These are phyloP conservation scores for Scaptomyza reducta DNA, from an alignment of 2,888 invertebrate genomes.

Conservation along the genomic window DNA sequence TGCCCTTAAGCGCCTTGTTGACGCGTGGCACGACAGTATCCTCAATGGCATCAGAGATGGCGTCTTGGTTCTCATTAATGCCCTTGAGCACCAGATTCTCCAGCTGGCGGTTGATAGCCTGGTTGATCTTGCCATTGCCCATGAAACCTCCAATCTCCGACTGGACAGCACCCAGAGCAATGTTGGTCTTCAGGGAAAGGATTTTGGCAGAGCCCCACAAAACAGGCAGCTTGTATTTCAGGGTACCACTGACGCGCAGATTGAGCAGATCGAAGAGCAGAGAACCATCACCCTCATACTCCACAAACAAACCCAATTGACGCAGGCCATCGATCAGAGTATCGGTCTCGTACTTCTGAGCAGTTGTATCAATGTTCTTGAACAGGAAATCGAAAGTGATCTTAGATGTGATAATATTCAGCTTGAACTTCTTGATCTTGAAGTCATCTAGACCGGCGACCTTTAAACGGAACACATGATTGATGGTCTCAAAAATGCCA, in stretches of 20 bases:
- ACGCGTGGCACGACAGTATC: constrained; percentile 69
- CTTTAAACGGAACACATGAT: constrained; percentile 69
- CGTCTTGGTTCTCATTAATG: constrained; percentile 71
- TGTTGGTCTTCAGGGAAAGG: constrained; percentile 68
- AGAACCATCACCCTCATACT: constrained; percentile 77
- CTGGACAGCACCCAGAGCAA: constrained; percentile 64
- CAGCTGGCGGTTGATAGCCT: constrained; percentile 69
- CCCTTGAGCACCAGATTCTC: constrained; percentile 65
- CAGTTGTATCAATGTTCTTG: constrained; percentile 70
- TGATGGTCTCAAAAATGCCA: constrained; percentile 72
- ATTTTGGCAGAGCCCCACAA: constrained; percentile 81
- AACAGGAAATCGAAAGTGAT: constrained; percentile 77
- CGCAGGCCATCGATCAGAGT: constrained; percentile 73
- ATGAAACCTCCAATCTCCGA: constrained; percentile 77
- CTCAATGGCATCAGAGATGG: constrained; percentile 75
- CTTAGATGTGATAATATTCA: constrained; percentile 73
- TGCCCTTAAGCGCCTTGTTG: constrained; percentile 77
- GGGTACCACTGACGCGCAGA: constrained; percentile 69
- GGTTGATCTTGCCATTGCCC: constrained; percentile 69
- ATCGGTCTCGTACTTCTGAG: constrained; percentile 74
- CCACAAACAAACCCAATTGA: constrained; percentile 69
- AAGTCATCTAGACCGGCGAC: constrained; percentile 80
- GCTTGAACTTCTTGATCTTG: constrained; percentile 71
- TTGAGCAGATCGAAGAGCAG: constrained; percentile 74
- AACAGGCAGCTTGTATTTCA: constrained; percentile 79